These are phyloP conservation scores for Dicranocentrus wangi DNA, from an alignment of 2,888 invertebrate genomes.

Conservation along the genomic window DNA sequence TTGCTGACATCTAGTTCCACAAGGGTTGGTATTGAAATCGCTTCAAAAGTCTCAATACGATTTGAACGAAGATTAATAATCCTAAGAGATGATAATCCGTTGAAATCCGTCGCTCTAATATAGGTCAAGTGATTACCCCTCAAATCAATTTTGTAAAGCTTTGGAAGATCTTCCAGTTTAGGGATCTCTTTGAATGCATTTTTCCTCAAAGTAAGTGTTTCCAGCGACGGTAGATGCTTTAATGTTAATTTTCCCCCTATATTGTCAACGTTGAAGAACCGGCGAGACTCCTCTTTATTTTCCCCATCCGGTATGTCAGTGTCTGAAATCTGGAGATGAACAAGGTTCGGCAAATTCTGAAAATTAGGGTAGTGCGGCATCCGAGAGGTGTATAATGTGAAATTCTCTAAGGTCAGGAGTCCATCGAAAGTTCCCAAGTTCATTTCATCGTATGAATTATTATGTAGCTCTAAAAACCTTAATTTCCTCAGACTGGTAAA, in stretches of 20 bases:
- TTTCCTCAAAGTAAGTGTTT: conserved; percentile 25
- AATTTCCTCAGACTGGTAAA: too few species aligned
- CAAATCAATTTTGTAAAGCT: conserved; percentile 52
- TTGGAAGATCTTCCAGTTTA: conserved; percentile 58
- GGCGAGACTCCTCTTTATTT: too few species aligned
- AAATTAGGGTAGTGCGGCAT: conserved; percentile 62
- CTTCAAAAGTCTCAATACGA: conserved; percentile 49
- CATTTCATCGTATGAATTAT: conserved; percentile 40
- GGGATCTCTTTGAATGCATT: conserved; percentile 43
- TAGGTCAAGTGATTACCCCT: conserved; percentile 48
- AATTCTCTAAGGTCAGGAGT: conserved; percentile 49
- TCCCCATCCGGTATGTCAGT: too few species aligned
- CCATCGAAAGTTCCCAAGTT: conserved; percentile 64
- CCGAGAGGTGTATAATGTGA: conserved; percentile 49
- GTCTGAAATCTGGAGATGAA: conserved; percentile 52
- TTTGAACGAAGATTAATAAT: conserved; percentile 62
- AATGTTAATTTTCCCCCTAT: conserved; percentile 34
- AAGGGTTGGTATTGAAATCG: conserved; percentile 41
- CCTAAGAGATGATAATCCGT: conserved; percentile 43
- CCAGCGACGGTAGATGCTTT: conserved; percentile 51
- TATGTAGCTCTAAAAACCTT: too few species aligned
- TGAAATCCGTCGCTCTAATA: conserved; percentile 53
- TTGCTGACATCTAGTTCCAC: conserved; percentile 28
- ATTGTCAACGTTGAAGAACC: conserved; percentile 26
- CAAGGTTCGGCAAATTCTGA: conserved; percentile 47